Conservation (phyloP, 2,797 vertebrate species). For the Halcyon smyrnensis region DNA sequence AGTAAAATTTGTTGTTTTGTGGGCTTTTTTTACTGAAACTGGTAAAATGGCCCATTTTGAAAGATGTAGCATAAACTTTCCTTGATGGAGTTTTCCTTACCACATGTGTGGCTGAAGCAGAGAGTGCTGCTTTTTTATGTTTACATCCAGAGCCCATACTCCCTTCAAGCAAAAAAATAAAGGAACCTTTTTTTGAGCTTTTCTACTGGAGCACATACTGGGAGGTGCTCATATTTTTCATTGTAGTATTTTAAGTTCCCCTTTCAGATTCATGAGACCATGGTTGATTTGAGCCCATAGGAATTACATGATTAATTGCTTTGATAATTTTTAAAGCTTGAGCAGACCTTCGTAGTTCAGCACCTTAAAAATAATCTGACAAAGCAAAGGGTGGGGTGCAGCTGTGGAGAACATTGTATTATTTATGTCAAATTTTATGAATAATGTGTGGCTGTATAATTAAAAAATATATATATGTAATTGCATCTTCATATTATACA, state of each 20-base stretch:
- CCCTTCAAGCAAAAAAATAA: not conserved
- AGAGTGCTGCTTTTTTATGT: not conserved
- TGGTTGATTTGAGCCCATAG: not conserved
- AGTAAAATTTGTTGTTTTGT: not conserved
- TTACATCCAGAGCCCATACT: not conserved
- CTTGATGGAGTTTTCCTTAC: not conserved
- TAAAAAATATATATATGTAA: not conserved
- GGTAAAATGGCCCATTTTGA: not conserved
- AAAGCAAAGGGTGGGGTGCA: not conserved
- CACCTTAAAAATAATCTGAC: not conserved
- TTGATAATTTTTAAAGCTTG: not conserved
- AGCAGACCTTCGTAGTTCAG: not conserved
- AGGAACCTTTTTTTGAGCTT: not conserved
- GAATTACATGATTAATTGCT: not conserved
- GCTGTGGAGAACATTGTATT: not conserved
- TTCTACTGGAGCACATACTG: not conserved
- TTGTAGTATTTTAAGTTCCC: not conserved
- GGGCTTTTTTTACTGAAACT: not conserved
- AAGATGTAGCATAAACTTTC: not conserved
- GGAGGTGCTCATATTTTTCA: not conserved
- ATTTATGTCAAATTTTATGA: not conserved
- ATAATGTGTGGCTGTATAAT: not conserved
- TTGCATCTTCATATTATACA: not conserved
- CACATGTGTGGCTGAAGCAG: not conserved
- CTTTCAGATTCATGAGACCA: not conserved